These are phyloP conservation scores for Ichneumoninae sp. DNA, from an alignment of 2,888 invertebrate genomes.

Conservation along the genomic window DNA sequence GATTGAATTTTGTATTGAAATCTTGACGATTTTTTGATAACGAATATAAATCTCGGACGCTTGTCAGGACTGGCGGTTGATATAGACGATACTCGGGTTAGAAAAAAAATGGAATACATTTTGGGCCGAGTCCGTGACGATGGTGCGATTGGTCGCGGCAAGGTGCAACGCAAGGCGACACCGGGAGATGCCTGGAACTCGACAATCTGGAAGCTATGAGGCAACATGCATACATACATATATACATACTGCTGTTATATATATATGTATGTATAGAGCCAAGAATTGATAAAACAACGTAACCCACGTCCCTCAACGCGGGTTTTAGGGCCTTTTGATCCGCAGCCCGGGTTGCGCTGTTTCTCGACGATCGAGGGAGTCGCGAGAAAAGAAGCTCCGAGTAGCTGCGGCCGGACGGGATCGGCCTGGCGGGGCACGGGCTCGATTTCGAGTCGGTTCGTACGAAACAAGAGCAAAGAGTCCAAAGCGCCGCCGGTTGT, in stretches of 20 bases:
- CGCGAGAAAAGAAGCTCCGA: conserved; percentile 21
- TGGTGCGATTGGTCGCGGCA: not conserved
- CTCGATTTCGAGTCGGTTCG: conserved; percentile 63
- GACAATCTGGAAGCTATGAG: conserved; percentile 42
- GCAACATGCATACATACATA: conserved; percentile 11
- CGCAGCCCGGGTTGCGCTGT: too few relatives aligned
- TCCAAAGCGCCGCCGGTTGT: conserved; percentile 73
- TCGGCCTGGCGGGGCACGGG: conserved; percentile 47
- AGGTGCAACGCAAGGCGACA: conserved; percentile 59
- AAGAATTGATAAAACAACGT: too few relatives aligned
- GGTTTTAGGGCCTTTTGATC: too few relatives aligned
- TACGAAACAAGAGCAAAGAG: conserved; percentile 64
- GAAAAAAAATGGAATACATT: conserved; percentile 5
- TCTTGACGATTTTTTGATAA: not conserved
- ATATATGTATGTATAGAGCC: too few relatives aligned
- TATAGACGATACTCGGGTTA: conserved; percentile 26
- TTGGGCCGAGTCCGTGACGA: not conserved
- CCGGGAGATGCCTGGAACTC: conserved; percentile 58
- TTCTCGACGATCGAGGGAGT: conserved; percentile 23
- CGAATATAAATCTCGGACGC: not conserved
- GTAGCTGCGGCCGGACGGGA: conserved; percentile 9
- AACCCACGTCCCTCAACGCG: too few relatives aligned
- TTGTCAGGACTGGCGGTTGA: conserved; percentile 13
- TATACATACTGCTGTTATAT: too few relatives aligned
- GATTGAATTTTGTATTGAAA: not conserved